A percentile compares a stretch with the other conserved stretches of the same genome.
These are phyloP conservation scores for Pectinophora gossypiella DNA, from an alignment of 1,140 invertebrate species.

Conservation along the genomic window DNA sequence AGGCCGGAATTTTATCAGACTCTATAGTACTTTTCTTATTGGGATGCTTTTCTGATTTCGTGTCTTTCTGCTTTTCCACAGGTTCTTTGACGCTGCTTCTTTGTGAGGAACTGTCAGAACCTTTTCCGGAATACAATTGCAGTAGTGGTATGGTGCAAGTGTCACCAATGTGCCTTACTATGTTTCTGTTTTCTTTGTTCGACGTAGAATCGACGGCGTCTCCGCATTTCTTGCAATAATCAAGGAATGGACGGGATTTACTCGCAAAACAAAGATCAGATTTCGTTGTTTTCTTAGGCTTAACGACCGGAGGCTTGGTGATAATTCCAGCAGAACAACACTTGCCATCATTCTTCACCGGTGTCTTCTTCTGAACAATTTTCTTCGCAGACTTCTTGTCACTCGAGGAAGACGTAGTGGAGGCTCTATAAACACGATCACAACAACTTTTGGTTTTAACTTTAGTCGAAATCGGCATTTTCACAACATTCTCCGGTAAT, in stretches of 20 bases:
- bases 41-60: no score
- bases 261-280: slow-evolving; percentile 31
- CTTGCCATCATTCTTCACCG: slow-evolving; percentile 17
- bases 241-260: slow-evolving; percentile 14
- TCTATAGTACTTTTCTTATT: no score
- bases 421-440: not conserved
- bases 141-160: no score
- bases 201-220: slow-evolving; percentile 15
- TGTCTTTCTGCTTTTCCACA: no score
- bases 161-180: no score
- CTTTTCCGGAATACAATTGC: no score
- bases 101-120: no score
- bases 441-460: not conserved
- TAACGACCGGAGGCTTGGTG: slow-evolving; percentile 11
- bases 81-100: no score
- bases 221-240: slow-evolving; percentile 49
- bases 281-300: slow-evolving; percentile 41
- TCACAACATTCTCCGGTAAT: not conserved
- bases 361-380: slow-evolving; percentile 5
- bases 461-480: slow-evolving; percentile 3
- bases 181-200: no score
- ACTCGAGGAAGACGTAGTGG: not conserved
- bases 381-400: slow-evolving; percentile 17
- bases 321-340: slow-evolving; percentile 37
- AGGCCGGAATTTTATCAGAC: no score